Conservation (phyloP, 2,113 vertebrate species). For the Harpagus bidentatus region DNA sequence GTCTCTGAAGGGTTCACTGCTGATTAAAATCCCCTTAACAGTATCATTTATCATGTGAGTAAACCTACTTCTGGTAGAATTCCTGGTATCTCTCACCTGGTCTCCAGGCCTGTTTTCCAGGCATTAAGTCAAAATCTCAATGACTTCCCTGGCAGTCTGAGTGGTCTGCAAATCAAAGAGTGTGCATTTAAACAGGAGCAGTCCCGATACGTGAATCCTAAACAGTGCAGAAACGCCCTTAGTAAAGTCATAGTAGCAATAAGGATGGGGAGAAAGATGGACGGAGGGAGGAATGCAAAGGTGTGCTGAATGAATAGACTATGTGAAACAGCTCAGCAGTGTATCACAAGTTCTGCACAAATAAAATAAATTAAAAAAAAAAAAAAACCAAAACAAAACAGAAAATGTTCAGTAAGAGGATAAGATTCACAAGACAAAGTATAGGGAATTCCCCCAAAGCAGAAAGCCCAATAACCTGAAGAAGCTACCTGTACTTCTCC, state of each 20-base stretch:
- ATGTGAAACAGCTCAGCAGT: neutral
- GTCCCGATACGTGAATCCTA: neutral
- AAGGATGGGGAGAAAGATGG: neutral
- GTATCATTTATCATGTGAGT: neutral
- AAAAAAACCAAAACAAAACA: fast-evolving
- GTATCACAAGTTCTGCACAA: neutral
- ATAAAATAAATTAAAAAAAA: neutral
- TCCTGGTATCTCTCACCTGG: neutral
- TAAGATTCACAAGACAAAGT: neutral
- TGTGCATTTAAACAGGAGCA: neutral
- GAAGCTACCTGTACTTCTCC: neutral
- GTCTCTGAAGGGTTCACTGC: neutral
- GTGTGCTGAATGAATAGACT: neutral
- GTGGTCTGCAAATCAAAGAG: neutral
- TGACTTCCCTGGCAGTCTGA: neutral
- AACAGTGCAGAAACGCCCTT: fast-evolving
- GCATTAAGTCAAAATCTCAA: neutral
- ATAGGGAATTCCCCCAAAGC: neutral
- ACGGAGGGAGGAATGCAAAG: neutral
- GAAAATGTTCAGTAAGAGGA: neutral
- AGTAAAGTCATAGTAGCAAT: neutral
- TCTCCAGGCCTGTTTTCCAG: neutral
- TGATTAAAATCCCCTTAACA: neutral
- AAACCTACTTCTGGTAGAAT: neutral
- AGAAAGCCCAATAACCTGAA: neutral